Conservation (phyloP, 37 sponge, comb jelly and placozoan species). For the Eunapius fragilis region DNA sequence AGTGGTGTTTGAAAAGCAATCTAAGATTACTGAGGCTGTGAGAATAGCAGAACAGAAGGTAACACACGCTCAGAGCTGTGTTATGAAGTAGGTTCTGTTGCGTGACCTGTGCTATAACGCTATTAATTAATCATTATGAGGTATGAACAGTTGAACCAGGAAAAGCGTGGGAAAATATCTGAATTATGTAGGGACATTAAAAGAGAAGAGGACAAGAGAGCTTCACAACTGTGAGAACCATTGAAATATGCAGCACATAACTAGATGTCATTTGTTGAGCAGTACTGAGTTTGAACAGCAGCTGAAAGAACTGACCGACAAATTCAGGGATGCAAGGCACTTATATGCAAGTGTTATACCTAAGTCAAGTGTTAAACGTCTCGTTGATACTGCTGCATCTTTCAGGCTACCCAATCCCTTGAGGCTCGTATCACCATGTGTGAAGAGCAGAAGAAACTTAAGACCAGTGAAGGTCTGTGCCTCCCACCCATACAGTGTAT, state of each 20-base stretch:
- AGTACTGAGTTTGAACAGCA: slow-evolving; percentile 33
- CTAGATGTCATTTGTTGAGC: neutral
- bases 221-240: slow-evolving; percentile 10
- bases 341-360: slow-evolving; percentile 16
- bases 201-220: slow-evolving; percentile 11
- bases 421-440: neutral
- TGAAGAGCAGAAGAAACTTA: slow-evolving; percentile 3
- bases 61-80: slow-evolving; percentile 34
- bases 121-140: no score
- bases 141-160: slow-evolving; percentile 37
- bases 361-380: neutral
- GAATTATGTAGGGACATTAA: slow-evolving; percentile 19
- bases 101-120: neutral
- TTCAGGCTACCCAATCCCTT: neutral
- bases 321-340: slow-evolving; percentile 25
- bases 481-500: neutral
- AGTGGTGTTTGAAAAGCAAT: slow-evolving; percentile 7
- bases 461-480: neutral
- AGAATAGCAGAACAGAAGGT: slow-evolving; percentile 37
- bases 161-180: slow-evolving; percentile 17
- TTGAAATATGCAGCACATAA: neutral
- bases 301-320: slow-evolving; percentile 34
- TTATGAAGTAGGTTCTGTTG: slow-evolving; percentile 17
- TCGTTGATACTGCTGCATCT: no score
- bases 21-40: slow-evolving; percentile 31